A percentile compares a stretch with the other conserved stretches of the same genome.
Evolutionary conservation across 2,888 invertebrate genomes (phyloP).

Genomic region (Sipunculus nudus): DNA sequence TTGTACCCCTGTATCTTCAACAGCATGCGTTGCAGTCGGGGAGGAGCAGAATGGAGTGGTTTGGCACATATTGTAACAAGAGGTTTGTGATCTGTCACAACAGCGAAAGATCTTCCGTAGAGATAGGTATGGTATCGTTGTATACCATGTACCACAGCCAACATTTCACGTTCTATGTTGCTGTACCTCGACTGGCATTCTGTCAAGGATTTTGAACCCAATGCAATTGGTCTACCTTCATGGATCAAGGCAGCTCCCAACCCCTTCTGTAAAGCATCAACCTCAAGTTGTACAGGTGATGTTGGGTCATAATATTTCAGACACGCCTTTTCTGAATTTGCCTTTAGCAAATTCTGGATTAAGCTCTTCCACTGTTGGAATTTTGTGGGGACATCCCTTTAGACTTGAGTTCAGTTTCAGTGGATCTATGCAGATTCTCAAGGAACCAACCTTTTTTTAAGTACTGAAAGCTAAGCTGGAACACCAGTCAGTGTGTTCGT

Average conservation of each 20-base stretch:
- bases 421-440: too few relatives aligned
- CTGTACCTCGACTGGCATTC: conserved; percentile 34
- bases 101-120: conserved; percentile 29
- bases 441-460: too few relatives aligned
- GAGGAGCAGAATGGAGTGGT: not conserved
- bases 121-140: conserved; percentile 36
- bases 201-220: conserved; percentile 32
- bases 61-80: not conserved
- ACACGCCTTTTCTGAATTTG: too few relatives aligned
- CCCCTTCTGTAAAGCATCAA: conserved; percentile 36
- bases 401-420: too few relatives aligned
- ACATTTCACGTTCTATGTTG: conserved; percentile 33
- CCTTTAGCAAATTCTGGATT: too few relatives aligned
- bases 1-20: not conserved
- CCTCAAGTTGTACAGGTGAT: conserved; percentile 34
- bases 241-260: conserved; percentile 39
- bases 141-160: conserved; percentile 33
- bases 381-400: too few relatives aligned
- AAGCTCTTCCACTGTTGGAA: too few relatives aligned
- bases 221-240: conserved; percentile 33
- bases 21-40: not conserved
- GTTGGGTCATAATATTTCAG: conserved; percentile 33
- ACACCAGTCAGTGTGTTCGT: too few relatives aligned
- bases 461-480: too few relatives aligned
- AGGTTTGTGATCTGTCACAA: conserved; percentile 31